Evolutionary conservation across 2,888 invertebrate genomes (phyloP), one percentile per base, ranked within the genome.

Genomic region (Pyrgus malvae): DNA sequence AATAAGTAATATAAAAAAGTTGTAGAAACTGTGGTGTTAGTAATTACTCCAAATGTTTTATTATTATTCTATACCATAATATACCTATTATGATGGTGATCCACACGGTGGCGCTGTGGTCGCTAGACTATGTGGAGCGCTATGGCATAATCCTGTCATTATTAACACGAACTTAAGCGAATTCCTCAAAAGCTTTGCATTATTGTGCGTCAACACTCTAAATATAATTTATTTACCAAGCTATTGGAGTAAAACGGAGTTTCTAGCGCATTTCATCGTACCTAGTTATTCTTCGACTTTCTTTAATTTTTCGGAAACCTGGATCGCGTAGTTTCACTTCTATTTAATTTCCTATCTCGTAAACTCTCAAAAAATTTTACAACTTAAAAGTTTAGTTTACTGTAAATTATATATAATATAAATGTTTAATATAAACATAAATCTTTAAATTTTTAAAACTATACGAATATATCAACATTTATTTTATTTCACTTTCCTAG

Each of bases 71-170:
- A n/a, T n/a, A n/a, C n/a, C n/a, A n/a, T n/a, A n/a, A n/a, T n/a
- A n/a, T n/a, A n/a, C n/a, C n/a, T n/a, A n/a, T n/a, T n/a, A n/a
- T n/a, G n/a, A n/a, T n/a, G n/a, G n/a, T n/a, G n/a, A n/a, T 1
- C 16, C 35, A 44, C 55, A 58, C 55, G 35, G 17, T 27, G 38
- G 46, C 58, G 46, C 16, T 37, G 59, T 49, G 57, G 37, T 29
- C 42, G 45, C 38, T 65, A 25, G 48, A 48, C 23, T 37, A 65
- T 64, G 60, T 58, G 60, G 53, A 59, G 50, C 56, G 23, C 57
- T 61, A 59, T 58, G 59, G 60, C 61, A 48, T 65, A 55, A 65
- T 63, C 55, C 61, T 56, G 58, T 61, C 60, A 56, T 42, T 48
- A 48, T 46, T 46, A 46, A 46, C 35, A 35, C 14, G 23, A 44